These are phyloP conservation scores for Hystrix cristata DNA, from an alignment of 2,113 vertebrate genomes.

Conservation along the genomic window DNA sequence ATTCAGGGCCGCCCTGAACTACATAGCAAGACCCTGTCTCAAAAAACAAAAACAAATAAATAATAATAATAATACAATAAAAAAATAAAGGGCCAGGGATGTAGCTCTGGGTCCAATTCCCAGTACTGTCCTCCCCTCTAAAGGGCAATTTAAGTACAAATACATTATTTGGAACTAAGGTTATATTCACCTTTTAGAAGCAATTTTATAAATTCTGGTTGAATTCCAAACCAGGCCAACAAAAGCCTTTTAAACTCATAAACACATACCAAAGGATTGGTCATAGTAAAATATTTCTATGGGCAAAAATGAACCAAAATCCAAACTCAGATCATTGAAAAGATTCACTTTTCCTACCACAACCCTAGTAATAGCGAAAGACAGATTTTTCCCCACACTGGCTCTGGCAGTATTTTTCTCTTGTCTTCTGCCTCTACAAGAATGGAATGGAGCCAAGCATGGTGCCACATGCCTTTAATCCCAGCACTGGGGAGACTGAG, in stretches of 20 bases:
- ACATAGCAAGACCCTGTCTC: too few relatives aligned
- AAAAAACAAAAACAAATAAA: too few relatives aligned
- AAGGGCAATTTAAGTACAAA: background rate
- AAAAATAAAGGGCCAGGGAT: too few relatives aligned
- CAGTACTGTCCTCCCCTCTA: background rate
- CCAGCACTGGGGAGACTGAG: too few relatives aligned
- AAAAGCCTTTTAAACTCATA: background rate
- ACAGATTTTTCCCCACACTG: background rate
- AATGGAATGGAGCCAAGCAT: background rate
- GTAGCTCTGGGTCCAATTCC: background rate
- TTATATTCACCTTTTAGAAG: background rate
- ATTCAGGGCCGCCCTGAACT: too few relatives aligned
- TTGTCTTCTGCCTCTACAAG: background rate
- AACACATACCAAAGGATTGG: background rate
- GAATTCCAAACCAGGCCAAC: background rate
- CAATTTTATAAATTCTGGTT: background rate
- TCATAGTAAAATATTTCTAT: background rate
- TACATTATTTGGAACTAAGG: constrained; percentile 36
- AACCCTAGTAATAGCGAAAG: constrained; percentile 46
- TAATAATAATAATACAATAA: too few relatives aligned
- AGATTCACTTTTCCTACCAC: constrained; percentile 55
- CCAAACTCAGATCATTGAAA: background rate
- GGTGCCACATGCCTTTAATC: too few relatives aligned
- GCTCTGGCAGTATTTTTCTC: background rate
- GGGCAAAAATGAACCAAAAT: constrained; percentile 49